Conservation (phyloP, 2,888 invertebrate species). For the Eupeodes luniger region DNA sequence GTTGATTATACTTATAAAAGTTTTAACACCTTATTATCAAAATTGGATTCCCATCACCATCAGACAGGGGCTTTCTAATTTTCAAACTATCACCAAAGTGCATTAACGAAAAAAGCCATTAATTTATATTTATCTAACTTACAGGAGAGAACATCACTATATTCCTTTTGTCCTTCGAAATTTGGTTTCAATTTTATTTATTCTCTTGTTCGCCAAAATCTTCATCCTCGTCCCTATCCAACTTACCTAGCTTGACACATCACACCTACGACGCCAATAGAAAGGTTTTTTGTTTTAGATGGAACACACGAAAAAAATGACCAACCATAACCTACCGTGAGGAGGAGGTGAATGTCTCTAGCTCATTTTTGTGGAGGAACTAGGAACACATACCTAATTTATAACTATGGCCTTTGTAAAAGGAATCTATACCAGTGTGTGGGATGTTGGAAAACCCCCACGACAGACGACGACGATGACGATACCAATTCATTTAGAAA, state of each 20-base stretch:
- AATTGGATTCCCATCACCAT: background rate
- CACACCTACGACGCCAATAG: background rate
- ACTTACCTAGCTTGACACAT: background rate
- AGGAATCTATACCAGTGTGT: constrained; percentile 1
- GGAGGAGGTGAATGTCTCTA: constrained; percentile 25
- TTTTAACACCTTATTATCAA: constrained; percentile 24
- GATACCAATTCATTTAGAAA: constrained; percentile 67
- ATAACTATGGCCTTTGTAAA: constrained; percentile 53
- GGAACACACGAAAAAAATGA: constrained; percentile 4
- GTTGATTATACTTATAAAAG: constrained; percentile 21
- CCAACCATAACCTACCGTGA: constrained; percentile 12
- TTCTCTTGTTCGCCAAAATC: background rate
- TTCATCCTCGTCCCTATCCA: background rate
- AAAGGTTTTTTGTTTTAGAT: background rate
- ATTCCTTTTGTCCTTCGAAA: constrained; percentile 9
- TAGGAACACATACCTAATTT: constrained; percentile 39
- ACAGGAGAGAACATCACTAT: constrained; percentile 26
- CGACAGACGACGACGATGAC: constrained; percentile 11
- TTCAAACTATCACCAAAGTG: constrained; percentile 51
- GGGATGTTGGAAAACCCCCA: background rate
- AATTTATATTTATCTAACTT: constrained; percentile 39
- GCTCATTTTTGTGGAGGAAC: constrained; percentile 29
- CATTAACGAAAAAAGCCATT: constrained; percentile 59
- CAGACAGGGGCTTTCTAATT: constrained; percentile 31
- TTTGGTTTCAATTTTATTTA: constrained; percentile 33